phyloP scores from a whole-genome alignment of 2,113 vertebrate genomes.

The Hydrochoerus hydrochaeris region DNA sequence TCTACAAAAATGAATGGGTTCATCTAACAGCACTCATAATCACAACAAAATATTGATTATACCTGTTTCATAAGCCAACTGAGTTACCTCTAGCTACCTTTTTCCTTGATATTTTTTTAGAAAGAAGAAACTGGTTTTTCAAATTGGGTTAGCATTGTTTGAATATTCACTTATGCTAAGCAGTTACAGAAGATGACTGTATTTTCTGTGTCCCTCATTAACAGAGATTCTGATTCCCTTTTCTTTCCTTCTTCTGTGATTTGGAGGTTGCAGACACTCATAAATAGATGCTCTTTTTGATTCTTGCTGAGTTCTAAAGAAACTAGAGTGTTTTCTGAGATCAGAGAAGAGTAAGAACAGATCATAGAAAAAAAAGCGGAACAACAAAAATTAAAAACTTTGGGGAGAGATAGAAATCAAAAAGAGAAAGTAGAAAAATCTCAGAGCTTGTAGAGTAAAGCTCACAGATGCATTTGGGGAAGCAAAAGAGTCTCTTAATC shows the following conservation, averaged over 20 bases:
- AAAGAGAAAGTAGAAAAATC: conserved; percentile 40
- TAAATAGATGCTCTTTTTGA: neutral
- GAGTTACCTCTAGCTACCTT: neutral
- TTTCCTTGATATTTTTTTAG: neutral
- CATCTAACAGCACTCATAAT: neutral
- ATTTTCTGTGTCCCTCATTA: neutral
- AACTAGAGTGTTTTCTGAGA: conserved; percentile 21
- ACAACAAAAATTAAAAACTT: neutral
- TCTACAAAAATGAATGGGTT: neutral
- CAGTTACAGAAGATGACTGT: neutral
- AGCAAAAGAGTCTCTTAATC: neutral
- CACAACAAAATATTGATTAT: neutral
- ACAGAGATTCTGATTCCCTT: neutral
- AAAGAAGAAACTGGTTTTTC: neutral
- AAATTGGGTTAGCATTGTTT: neutral
- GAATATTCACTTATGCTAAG: neutral
- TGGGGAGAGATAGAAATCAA: neutral
- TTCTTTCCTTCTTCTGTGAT: neutral
- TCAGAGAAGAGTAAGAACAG: conserved; percentile 29
- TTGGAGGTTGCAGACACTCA: conserved; percentile 5
- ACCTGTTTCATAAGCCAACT: neutral
- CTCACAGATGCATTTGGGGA: neutral
- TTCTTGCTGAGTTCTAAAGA: conserved; percentile 36
- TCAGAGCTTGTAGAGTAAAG: neutral
- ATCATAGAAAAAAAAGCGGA: neutral